Percentiles rank a stretch among this genome's conserved stretches.
Evolutionary conservation across 1,140 invertebrate genomes (phyloP).

Genomic region (Hesperophylax magnus): DNA sequence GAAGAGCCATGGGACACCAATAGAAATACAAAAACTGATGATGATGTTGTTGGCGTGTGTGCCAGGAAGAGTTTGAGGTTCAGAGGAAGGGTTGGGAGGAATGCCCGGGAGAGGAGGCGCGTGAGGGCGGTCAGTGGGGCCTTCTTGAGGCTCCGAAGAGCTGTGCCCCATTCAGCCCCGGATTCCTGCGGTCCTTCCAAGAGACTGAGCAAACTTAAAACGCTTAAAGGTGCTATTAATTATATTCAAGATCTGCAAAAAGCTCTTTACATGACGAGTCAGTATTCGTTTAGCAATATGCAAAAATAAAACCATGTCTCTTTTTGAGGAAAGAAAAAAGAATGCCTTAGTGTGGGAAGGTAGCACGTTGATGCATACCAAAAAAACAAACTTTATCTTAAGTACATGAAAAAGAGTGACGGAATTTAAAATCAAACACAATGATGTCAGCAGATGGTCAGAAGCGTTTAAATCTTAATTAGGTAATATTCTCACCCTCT

Average conservation of each 20-base stretch:
- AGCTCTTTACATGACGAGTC: constrained; percentile 2
- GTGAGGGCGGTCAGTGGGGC: constrained; percentile 54
- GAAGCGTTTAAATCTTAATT: no score
- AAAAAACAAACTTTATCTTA: no score
- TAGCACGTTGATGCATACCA: no score
- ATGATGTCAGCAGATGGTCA: no score
- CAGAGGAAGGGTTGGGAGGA: constrained; percentile 47
- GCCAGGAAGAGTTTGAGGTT: background rate
- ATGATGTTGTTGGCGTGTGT: background rate
- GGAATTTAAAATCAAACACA: no score
- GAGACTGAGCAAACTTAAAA: constrained; percentile 56
- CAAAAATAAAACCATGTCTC: background rate
- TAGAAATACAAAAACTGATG: background rate
- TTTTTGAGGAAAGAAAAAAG: no score
- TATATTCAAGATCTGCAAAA: constrained; percentile 52
- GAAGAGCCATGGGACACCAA: background rate
- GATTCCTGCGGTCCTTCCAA: constrained; percentile 5
- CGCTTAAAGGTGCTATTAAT: constrained; percentile 47
- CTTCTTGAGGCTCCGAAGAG: constrained; percentile 48
- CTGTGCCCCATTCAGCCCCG: constrained; percentile 26
- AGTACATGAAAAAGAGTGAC: no score
- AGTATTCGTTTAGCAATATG: background rate
- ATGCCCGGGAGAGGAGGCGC: constrained; percentile 50
- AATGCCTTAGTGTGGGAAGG: no score
- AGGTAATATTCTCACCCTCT: no score